These are phyloP conservation scores for Pseudomyrmex concolor DNA, from an alignment of 1,140 invertebrate species.

Conservation along the genomic window DNA sequence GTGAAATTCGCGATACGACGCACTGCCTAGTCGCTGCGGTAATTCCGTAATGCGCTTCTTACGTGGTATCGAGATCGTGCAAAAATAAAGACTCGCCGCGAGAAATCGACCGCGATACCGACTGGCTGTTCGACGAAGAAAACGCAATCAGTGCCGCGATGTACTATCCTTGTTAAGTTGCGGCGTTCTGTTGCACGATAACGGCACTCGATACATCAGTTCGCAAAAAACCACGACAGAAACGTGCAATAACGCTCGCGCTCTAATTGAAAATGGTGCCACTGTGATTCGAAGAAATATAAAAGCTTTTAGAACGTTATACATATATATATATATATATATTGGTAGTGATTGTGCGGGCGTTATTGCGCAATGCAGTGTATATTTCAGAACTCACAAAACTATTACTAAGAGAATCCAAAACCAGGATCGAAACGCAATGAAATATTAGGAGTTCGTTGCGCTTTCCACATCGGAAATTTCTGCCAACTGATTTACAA, in stretches of 20 bases:
- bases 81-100: constrained; percentile 57
- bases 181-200: constrained; percentile 31
- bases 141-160: constrained; percentile 43
- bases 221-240: constrained; percentile 13
- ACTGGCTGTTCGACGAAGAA: constrained; percentile 21
- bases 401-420: too few species aligned
- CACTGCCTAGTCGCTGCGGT: neutral
- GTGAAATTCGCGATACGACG: neutral
- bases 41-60: constrained; percentile 47
- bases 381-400: too few species aligned
- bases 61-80: constrained; percentile 9
- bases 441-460: neutral
- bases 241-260: constrained; percentile 25
- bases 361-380: too few species aligned
- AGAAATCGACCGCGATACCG: constrained; percentile 11
- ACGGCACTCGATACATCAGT: constrained; percentile 5
- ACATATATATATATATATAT: neutral
- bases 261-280: constrained; percentile 29
- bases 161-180: constrained; percentile 31
- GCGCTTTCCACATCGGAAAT: constrained; percentile 1
- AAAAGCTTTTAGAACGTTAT: neutral
- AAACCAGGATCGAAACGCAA: too few species aligned
- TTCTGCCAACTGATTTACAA: neutral
- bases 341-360: neutral
- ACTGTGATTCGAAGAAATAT: constrained; percentile 21